Evolutionary conservation across 2,888 invertebrate genomes (phyloP).

Genomic region (Crioceris asparagi): DNA sequence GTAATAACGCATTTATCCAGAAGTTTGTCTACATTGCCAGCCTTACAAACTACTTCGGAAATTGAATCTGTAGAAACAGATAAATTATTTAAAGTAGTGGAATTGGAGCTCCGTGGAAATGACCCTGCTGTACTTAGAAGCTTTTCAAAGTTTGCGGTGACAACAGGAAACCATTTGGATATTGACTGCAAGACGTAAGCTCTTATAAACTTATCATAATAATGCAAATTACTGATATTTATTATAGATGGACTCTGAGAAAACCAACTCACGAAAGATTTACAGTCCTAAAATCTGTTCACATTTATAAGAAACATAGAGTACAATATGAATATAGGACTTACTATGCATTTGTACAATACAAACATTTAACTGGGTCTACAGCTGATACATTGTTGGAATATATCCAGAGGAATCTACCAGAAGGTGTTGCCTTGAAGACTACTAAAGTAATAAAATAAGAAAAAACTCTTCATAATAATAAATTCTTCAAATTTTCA

Average conservation of each 20-base stretch:
- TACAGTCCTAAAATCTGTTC: constrained; percentile 77
- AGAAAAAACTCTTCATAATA: constrained; percentile 3
- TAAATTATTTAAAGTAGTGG: constrained; percentile 70
- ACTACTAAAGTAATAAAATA: constrained; percentile 56
- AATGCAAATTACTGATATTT: neutral
- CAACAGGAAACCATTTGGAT: constrained; percentile 71
- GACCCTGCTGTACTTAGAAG: constrained; percentile 82
- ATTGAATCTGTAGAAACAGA: constrained; percentile 42
- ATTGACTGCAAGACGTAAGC: constrained; percentile 63
- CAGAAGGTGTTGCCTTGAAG: constrained; percentile 94
- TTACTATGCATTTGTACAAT: constrained; percentile 74
- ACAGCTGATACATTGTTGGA: constrained; percentile 93
- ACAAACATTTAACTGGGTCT: constrained; percentile 82
- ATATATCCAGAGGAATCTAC: constrained; percentile 91
- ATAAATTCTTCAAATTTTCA: constrained; percentile 15
- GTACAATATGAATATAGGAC: constrained; percentile 95
- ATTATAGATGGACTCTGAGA: constrained; percentile 59
- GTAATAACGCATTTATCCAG: neutral
- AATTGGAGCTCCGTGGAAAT: constrained; percentile 77
- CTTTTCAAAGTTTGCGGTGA: constrained; percentile 74
- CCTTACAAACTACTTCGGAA: constrained; percentile 2
- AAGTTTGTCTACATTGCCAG: constrained; percentile 4
- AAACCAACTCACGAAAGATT: constrained; percentile 66
- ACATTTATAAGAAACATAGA: constrained; percentile 85
- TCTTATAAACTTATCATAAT: constrained; percentile 6